Evolutionary conservation across 2,113 vertebrate genomes (phyloP).

Genomic region (Tympanuchus pallidicinctus): DNA sequence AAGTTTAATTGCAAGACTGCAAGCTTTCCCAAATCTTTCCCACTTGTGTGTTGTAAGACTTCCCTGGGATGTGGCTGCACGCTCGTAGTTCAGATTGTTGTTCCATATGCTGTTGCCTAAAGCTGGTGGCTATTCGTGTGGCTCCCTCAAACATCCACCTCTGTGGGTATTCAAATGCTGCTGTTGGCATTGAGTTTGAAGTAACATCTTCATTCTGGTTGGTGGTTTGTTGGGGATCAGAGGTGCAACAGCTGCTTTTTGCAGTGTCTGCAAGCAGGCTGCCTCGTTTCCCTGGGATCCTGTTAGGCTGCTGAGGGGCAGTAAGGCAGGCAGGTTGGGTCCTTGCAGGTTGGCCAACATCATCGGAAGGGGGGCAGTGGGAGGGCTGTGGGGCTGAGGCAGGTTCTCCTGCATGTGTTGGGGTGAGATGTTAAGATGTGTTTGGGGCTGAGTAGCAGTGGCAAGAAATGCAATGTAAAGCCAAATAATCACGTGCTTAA

Average conservation of each 20-base stretch:
- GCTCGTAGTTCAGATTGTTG: neutral
- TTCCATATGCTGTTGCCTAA: neutral
- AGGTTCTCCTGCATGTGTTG: rapidly evolving
- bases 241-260: neutral
- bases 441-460: neutral
- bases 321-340: rapidly evolving
- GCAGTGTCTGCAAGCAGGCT: neutral
- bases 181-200: neutral
- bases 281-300: neutral
- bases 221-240: neutral
- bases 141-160: neutral
- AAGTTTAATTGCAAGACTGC: neutral
- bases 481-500: neutral
- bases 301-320: neutral
- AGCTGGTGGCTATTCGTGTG: neutral
- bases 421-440: rapidly evolving
- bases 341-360: rapidly evolving
- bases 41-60: neutral
- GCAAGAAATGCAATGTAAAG: neutral
- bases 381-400: neutral
- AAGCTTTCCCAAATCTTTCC: neutral
- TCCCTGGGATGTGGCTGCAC: neutral
- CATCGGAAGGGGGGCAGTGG: neutral
- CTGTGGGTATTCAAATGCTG: neutral
- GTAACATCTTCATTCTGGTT: neutral